These are phyloP conservation scores for Pseudomyrmex cubaensis DNA, from an alignment of 1,140 invertebrate genomes.

Conservation along the genomic window DNA sequence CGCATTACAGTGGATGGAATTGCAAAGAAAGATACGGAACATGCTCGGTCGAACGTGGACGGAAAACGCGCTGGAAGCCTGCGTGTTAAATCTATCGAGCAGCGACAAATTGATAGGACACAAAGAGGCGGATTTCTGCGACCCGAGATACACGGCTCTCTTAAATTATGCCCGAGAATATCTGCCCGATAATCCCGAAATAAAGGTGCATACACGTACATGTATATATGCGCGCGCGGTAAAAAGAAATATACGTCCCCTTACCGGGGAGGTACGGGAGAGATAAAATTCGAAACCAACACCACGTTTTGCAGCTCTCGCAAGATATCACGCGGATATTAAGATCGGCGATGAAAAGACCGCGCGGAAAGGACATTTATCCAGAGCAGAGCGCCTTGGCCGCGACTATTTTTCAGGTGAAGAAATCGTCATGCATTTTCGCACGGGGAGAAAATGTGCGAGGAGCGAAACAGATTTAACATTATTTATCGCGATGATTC, in stretches of 20 bases:
- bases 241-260: background rate
- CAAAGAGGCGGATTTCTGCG: slow-evolving; percentile 65
- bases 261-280: background rate
- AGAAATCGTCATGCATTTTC: background rate
- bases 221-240: background rate
- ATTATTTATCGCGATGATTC: background rate
- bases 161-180: slow-evolving; percentile 68
- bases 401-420: slow-evolving; percentile 75
- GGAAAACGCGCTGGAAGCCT: slow-evolving; percentile 70
- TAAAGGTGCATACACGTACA: slow-evolving; percentile 58
- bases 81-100: slow-evolving; percentile 64
- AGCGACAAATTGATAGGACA: slow-evolving; percentile 72
- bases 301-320: slow-evolving; percentile 68
- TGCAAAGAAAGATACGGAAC: slow-evolving; percentile 71
- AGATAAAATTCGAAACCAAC: background rate
- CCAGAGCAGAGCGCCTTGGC: slow-evolving; percentile 74
- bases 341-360: slow-evolving; percentile 59
- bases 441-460: no score
- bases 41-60: slow-evolving; percentile 70
- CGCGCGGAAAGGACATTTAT: slow-evolving; percentile 61
- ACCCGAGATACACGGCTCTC: slow-evolving; percentile 74
- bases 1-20: slow-evolving; percentile 73
- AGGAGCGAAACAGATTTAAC: background rate
- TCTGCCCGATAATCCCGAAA: slow-evolving; percentile 68
- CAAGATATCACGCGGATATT: slow-evolving; percentile 70